A percentile compares a stretch with the other conserved stretches of the same genome.
These are phyloP conservation scores for Ailurus styani DNA, from an alignment of 2,113 vertebrate genomes.

Conservation along the genomic window DNA sequence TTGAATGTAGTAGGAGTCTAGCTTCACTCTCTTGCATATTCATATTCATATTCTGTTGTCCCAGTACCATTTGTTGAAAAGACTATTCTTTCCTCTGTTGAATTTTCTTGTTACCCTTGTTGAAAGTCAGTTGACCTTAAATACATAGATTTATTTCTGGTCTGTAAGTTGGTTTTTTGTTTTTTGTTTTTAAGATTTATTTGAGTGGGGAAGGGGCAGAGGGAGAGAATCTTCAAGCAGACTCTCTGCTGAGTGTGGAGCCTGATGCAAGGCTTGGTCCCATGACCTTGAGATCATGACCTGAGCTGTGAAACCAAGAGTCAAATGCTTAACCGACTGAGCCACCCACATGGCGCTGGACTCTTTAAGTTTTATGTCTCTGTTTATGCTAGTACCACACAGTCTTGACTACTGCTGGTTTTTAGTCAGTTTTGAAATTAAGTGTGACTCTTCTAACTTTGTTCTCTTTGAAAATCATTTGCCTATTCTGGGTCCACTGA, in stretches of 20 bases:
- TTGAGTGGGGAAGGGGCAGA: not conserved
- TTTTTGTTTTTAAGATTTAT: not conserved
- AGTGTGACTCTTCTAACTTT: not conserved
- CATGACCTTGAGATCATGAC: not conserved
- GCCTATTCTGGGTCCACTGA: not conserved
- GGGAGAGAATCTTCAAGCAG: not conserved
- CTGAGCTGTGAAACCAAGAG: not conserved
- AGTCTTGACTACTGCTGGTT: not conserved
- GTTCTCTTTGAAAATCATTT: not conserved
- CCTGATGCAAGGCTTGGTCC: not conserved
- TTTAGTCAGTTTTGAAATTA: constrained; percentile 17
- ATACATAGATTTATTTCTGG: not conserved
- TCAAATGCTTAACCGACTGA: not conserved
- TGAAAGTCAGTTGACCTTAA: not conserved
- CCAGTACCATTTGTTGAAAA: not conserved
- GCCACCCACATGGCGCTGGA: not conserved
- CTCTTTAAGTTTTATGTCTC: not conserved
- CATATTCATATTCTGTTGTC: not conserved
- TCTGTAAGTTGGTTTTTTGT: not conserved
- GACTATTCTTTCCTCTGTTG: not conserved
- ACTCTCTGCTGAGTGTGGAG: not conserved
- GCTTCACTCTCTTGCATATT: not conserved
- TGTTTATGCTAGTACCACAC: not conserved
- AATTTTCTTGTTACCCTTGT: not conserved
- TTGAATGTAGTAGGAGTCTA: not conserved